These are phyloP conservation scores for Thecophora atra DNA, from an alignment of 2,888 invertebrate species.

Conservation along the genomic window DNA sequence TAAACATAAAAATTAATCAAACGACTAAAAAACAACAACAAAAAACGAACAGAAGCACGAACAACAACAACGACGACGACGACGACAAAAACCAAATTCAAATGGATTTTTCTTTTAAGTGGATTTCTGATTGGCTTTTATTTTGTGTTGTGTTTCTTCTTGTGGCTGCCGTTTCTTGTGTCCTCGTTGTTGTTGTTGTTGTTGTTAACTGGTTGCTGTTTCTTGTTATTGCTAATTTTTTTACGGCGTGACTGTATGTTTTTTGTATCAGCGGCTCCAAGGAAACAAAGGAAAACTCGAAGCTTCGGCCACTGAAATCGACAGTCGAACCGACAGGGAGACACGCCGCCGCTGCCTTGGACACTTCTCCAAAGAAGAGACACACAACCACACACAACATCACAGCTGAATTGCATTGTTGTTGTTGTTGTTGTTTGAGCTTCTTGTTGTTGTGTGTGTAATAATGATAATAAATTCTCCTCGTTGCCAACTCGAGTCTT, in stretches of 20 bases:
- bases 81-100: constrained; percentile 3
- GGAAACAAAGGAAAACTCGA: background rate
- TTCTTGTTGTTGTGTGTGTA: no score
- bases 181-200: constrained; percentile 23
- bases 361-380: background rate
- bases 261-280: background rate
- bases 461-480: no score
- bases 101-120: constrained; percentile 26
- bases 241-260: background rate
- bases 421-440: background rate
- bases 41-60: background rate
- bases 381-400: no score
- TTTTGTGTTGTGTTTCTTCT: constrained; percentile 10
- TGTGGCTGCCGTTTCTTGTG: constrained; percentile 7
- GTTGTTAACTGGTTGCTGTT: background rate
- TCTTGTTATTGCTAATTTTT: background rate
- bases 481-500: no score
- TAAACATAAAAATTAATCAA: background rate
- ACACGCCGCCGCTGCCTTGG: background rate
- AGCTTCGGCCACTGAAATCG: background rate
- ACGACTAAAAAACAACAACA: background rate
- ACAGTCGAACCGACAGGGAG: background rate
- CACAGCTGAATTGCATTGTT: constrained; percentile 12
- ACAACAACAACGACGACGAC: no score
- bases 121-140: constrained; percentile 22